These are phyloP conservation scores for Hydrolagus colliei DNA, from an alignment of 2,797 vertebrate species.

Conservation along the genomic window DNA sequence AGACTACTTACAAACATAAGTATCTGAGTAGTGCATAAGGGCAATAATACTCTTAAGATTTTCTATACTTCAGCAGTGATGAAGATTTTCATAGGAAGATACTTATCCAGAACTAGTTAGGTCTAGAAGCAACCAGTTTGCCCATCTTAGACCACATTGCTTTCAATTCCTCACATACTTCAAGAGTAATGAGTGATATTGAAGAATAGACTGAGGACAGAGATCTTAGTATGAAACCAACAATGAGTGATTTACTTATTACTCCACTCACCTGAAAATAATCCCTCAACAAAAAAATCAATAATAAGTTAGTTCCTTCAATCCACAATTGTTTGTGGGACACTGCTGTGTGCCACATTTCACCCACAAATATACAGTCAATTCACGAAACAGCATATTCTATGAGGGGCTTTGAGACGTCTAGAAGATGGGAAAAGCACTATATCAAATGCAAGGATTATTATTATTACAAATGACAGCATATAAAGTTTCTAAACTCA, in stretches of 20 bases:
- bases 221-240: background rate
- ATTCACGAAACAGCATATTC: too few species aligned
- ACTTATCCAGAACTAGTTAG: background rate
- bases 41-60: background rate
- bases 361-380: too few species aligned
- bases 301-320: too few species aligned
- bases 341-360: too few species aligned
- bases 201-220: background rate
- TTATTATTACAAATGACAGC: background rate
- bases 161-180: background rate
- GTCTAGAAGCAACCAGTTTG: background rate
- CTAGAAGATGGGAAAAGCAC: too few species aligned
- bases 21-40: background rate
- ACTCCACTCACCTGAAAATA: too few species aligned
- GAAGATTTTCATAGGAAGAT: background rate
- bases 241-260: too few species aligned
- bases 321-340: too few species aligned
- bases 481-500: background rate
- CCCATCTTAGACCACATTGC: background rate
- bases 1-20: background rate
- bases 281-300: too few species aligned
- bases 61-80: background rate
- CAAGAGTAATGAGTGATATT: background rate
- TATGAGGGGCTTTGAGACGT: too few species aligned
- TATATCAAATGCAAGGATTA: too few species aligned